These are phyloP conservation scores for Luffia ferchaultella DNA, from an alignment of 2,888 invertebrate genomes.

Conservation along the genomic window DNA sequence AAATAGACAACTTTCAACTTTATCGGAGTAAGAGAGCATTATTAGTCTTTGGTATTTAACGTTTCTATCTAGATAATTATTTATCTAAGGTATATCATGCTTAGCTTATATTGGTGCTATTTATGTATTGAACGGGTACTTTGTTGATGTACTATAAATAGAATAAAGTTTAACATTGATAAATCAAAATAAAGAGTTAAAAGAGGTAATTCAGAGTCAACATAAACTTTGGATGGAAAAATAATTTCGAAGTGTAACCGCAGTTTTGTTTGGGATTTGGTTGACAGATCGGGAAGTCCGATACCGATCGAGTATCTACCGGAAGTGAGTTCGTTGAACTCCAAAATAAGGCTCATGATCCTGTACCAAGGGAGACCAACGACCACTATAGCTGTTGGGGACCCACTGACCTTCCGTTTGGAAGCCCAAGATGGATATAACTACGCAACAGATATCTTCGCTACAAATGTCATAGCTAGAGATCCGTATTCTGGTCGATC, in stretches of 20 bases:
- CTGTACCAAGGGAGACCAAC: slow-evolving; percentile 91
- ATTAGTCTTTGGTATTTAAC: no score
- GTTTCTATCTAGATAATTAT: no score
- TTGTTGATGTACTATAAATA: not conserved
- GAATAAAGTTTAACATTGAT: not conserved
- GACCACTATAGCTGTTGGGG: slow-evolving; percentile 92
- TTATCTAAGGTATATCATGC: no score
- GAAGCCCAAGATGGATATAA: slow-evolving; percentile 91
- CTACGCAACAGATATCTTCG: slow-evolving; percentile 89
- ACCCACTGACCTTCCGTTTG: slow-evolving; percentile 87
- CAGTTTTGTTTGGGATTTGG: slow-evolving; percentile 53
- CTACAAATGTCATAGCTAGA: slow-evolving; percentile 90
- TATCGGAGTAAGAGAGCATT: no score
- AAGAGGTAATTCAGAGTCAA: slow-evolving; percentile 46
- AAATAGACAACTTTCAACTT: no score
- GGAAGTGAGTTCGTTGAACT: slow-evolving; percentile 89
- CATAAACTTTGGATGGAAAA: slow-evolving; percentile 14
- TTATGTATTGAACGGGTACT: no score
- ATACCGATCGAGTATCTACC: slow-evolving; percentile 93
- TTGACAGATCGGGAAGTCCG: slow-evolving; percentile 85
- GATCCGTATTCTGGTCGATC: slow-evolving; percentile 92
- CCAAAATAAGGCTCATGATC: slow-evolving; percentile 85
- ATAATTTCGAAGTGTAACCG: slow-evolving; percentile 43
- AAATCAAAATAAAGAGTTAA: not conserved
- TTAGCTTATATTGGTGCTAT: no score